These are phyloP conservation scores for Melanocharis versteri DNA, from an alignment of 2,113 vertebrate genomes.

Conservation along the genomic window DNA sequence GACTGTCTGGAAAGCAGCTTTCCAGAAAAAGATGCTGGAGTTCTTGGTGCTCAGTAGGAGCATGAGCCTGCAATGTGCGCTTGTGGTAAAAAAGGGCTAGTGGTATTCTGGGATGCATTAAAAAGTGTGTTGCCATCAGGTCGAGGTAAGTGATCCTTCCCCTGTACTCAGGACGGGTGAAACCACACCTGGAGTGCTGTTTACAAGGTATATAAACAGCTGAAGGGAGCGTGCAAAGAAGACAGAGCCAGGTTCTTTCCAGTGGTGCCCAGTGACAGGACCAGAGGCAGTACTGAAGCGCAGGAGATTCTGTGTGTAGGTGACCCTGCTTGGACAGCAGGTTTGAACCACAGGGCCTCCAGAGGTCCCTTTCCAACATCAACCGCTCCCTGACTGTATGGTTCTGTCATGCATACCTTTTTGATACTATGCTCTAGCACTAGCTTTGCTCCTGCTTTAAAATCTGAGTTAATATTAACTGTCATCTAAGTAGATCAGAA, in stretches of 20 bases:
- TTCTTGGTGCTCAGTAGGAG: neutral
- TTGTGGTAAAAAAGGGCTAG: neutral
- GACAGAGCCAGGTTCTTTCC: neutral
- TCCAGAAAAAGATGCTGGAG: neutral
- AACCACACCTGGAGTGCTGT: neutral
- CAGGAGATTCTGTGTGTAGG: neutral
- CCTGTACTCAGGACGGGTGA: neutral
- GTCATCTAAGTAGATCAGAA: neutral
- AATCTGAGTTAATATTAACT: neutral
- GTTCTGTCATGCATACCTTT: neutral
- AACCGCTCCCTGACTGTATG: neutral
- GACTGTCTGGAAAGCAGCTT: neutral
- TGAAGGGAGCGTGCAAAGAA: neutral
- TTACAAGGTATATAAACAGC: neutral
- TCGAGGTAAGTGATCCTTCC: fast-evolving
- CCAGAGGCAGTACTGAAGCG: neutral
- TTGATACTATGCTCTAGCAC: neutral
- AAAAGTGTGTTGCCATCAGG: neutral
- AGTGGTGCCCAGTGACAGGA: neutral
- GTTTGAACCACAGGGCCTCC: neutral
- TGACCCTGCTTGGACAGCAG: neutral
- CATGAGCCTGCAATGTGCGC: neutral
- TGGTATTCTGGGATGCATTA: neutral
- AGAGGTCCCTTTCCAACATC: neutral
- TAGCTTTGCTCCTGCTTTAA: neutral